phyloP scores from a whole-genome alignment of 2,888 invertebrate species.

The Trachelus iudaicus region DNA sequence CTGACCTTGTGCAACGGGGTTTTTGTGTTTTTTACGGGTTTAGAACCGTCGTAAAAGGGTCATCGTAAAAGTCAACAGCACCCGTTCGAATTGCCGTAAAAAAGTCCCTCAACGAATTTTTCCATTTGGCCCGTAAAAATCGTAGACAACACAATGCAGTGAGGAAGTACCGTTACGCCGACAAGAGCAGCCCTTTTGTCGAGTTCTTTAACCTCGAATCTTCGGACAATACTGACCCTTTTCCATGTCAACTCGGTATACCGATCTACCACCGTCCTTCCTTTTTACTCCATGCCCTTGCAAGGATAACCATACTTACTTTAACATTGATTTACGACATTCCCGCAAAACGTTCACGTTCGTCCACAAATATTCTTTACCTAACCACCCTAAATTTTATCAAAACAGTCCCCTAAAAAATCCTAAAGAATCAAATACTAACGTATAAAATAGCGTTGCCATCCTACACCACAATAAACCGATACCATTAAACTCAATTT shows the following conservation, averaged over 20 bases:
- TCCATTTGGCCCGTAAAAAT: conserved; percentile 19
- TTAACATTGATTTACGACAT: conserved; percentile 31
- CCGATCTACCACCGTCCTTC: conserved; percentile 17
- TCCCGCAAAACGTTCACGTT: not conserved
- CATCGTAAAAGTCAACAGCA: conserved; percentile 51
- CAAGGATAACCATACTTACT: not conserved
- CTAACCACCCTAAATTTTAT: not conserved
- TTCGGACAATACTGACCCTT: conserved; percentile 35
- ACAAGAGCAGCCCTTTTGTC: conserved; percentile 36
- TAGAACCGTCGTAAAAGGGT: conserved; percentile 49
- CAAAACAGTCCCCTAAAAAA: not conserved
- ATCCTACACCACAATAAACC: not conserved
- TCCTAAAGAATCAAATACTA: not conserved
- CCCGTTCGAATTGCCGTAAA: conserved; percentile 55
- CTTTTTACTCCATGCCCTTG: conserved; percentile 10
- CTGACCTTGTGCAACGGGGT: conserved; percentile 51
- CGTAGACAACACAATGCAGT: conserved; percentile 36
- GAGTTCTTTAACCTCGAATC: conserved; percentile 35
- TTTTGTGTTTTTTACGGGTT: conserved; percentile 44
- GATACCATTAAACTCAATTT: not conserved
- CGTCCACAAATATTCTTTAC: not conserved
- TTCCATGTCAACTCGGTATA: conserved; percentile 6
- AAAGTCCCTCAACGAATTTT: conserved; percentile 33
- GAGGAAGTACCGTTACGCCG: conserved; percentile 44
- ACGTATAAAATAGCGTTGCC: too few relatives aligned